Base-by-base conservation (phyloP, 2,888 invertebrate species). In the Flexamia atlantica region DNA sequence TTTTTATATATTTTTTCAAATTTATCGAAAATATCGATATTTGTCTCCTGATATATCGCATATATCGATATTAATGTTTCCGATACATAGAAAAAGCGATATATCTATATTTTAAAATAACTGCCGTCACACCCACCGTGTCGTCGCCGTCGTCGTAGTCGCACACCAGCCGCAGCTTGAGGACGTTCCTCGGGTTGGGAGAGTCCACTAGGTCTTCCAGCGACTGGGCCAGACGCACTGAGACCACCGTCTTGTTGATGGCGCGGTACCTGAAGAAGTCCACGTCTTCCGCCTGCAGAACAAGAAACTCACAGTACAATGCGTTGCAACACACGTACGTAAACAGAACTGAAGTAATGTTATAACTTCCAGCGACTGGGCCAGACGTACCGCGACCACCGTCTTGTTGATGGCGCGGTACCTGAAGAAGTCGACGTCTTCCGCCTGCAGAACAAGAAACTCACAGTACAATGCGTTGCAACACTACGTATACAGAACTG, bases 181-280 rank as follows among this genome's bases (percentile, higher is more conserved):
- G 92, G 74, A 97, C 93, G 90, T 96, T 97, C 89, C 95, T 94
- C 0, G 96, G 96, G 80, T 92, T 92, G 88, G 96, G 96, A 25
- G 94, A 93, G 91, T 97, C 97, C 28, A 97, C 97, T 68, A 97
- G 91, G 81, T 94, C 92, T 88, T 97, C 97, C 86, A 97, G 91
- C 1, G 95, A 95, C 90, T 95, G 94, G 0, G 95, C 95, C 85
- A 97, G 90, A 83, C 94, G 92, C 80, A 97, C 92, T 4, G 96
- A 94, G 86, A 97, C 94, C 86, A 95, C 94, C 0, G 96, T 95
- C 25, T 93, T 91, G 90, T 97, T 97, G 81, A 96, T 90, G 88
- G 96, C 96, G 57, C 93, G 92, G 89, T 94, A 94, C 5, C 93
- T 92, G 90, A 96, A 96, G 89, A 94, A 94, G 82, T 92, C 92